Evolutionary conservation across 2,797 vertebrate species (phyloP), one percentile per base, ranked within the genome.

Genomic region (Kryptolebias ocellatus): DNA sequence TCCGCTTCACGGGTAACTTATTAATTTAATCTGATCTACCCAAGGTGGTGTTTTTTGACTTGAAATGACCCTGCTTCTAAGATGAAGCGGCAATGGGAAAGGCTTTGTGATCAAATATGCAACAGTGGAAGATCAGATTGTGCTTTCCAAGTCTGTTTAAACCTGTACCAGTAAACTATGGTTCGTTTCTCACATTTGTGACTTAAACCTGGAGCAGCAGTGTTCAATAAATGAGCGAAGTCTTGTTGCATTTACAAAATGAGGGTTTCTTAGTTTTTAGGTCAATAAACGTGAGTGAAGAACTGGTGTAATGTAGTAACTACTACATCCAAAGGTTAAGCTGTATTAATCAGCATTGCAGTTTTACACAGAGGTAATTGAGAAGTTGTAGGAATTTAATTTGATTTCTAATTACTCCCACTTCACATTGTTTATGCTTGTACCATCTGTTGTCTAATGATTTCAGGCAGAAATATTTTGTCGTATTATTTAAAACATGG

Each of bases 11-110:
- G 67, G 34, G 49, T 53, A 47, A 64, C 47, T n/a, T 39, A 50
- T 63, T 53, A 34, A 68, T 76, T 34, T 31, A 17, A 47, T 66
- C 50, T 53, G 53, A 59, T 63, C 37, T 50, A 39, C 20, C 3
- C 55, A 46, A 46, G 24, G 39, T 28, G 53, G 11, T 49, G 53
- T 63, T 61, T 70, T 46, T 34, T 31, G 39, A 59, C 60, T 71
- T 68, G 60, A 68, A 28, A 29, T 53, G 0, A 27, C 51, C 14
- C 18, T n/a, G 34, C 39, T 53, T 39, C 61, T 50, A 17, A 46
- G 52, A 67, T 53, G 5, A 59, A 55, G 31, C 24, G n/a, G 53
- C 14, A 27, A 24, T 14, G 0, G 28, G 20, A 4, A 42, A 44
- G 16, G 60, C 62, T 62, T 55, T 53, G 7, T 18, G 15, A 31